Percentiles rank a stretch among this genome's conserved stretches.
Conservation (phyloP, 2,888 invertebrate species). For the Amphiduros pacificus region DNA sequence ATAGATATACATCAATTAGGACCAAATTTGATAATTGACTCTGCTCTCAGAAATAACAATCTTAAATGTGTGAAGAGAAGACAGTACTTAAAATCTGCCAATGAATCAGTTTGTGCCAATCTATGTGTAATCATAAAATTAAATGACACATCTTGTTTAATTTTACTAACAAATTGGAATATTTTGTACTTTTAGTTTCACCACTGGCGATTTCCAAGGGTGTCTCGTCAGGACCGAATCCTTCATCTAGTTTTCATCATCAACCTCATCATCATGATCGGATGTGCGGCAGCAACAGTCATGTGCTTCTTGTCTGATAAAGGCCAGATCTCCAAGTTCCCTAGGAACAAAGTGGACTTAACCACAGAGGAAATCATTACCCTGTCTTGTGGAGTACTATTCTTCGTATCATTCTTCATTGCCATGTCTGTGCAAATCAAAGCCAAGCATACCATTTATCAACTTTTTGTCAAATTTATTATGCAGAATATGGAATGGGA, state of each 20-base stretch:
- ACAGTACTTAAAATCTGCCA: no score
- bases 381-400: slow-evolving; percentile 63
- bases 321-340: slow-evolving; percentile 45
- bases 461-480: slow-evolving; percentile 58
- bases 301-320: slow-evolving; percentile 63
- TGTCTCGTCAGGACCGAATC: slow-evolving; percentile 61
- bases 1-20: no score
- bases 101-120: neutral
- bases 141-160: neutral
- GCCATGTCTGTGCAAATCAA: slow-evolving; percentile 66
- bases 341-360: slow-evolving; percentile 56
- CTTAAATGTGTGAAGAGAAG: no score
- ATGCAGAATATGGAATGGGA: slow-evolving; percentile 62
- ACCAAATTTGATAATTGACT: no score
- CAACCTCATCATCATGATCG: slow-evolving; percentile 62
- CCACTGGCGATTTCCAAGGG: slow-evolving; percentile 62
- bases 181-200: slow-evolving; percentile 57
- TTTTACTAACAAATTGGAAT: neutral
- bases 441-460: slow-evolving; percentile 61
- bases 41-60: no score
- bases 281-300: slow-evolving; percentile 63
- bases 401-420: slow-evolving; percentile 65
- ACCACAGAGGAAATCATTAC: slow-evolving; percentile 63
- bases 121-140: neutral
- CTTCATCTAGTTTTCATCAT: slow-evolving; percentile 62